These are phyloP conservation scores for Ptyas mucosa DNA, from an alignment of 2,113 vertebrate species.

Conservation along the genomic window DNA sequence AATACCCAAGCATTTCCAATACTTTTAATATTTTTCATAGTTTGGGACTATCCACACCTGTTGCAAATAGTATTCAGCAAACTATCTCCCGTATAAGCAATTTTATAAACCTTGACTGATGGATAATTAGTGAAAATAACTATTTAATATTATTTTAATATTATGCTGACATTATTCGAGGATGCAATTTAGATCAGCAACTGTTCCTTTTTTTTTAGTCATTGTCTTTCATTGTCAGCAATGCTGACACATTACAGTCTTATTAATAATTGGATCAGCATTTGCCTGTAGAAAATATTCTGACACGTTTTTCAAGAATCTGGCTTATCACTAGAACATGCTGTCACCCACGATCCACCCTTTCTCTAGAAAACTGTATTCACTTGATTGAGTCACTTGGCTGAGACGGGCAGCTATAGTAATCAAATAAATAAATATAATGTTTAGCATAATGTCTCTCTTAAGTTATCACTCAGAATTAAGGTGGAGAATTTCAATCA, in stretches of 20 bases:
- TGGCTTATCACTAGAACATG: not conserved
- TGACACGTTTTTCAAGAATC: not conserved
- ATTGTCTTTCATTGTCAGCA: not conserved
- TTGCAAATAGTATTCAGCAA: not conserved
- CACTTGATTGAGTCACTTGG: not conserved
- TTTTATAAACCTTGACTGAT: not conserved
- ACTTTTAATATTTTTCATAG: not conserved
- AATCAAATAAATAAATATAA: not conserved
- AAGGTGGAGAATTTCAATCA: not conserved
- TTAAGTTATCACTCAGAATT: not conserved
- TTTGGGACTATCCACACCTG: not conserved
- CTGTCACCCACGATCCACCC: not conserved
- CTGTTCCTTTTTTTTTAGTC: not conserved
- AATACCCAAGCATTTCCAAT: no score
- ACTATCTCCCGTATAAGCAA: not conserved
- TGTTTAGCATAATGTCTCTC: not conserved
- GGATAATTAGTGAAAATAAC: not conserved
- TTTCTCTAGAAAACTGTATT: not conserved
- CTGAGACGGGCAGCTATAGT: not conserved
- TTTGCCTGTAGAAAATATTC: not conserved
- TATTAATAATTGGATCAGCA: not conserved
- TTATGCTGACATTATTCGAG: not conserved
- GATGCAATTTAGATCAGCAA: not conserved
- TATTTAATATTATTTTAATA: not conserved
- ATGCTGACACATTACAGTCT: not conserved